Percentiles rank a stretch among this genome's conserved stretches.
Evolutionary conservation across 2,797 vertebrate genomes (phyloP).

Genomic region (Hemibagrus guttatus): DNA sequence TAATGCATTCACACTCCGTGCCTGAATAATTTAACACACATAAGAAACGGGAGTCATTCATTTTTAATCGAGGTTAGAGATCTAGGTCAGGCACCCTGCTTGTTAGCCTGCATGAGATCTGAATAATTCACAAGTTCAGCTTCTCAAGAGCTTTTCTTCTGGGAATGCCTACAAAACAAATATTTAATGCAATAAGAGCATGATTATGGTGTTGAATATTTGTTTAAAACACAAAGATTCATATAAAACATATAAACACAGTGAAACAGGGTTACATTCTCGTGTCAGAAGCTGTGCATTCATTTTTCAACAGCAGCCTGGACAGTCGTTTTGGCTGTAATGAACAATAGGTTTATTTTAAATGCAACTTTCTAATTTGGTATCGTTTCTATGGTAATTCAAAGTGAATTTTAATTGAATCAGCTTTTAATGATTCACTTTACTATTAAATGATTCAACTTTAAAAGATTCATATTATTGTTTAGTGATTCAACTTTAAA

Average conservation of each 20-base stretch:
- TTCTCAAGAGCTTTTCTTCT: constrained; percentile 30
- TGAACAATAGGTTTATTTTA: background rate
- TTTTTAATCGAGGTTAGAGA: constrained; percentile 61
- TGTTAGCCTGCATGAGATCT: constrained; percentile 53
- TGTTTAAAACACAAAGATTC: background rate
- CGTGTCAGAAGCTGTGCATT: background rate
- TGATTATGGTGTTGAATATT: background rate
- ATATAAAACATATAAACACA: too few species aligned
- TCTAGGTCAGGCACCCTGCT: constrained; percentile 57
- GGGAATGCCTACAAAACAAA: constrained; percentile 10
- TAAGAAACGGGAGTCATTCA: constrained; percentile 45
- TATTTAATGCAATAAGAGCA: background rate
- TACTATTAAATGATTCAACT: too few species aligned
- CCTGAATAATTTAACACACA: constrained; percentile 40
- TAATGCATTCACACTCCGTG: constrained; percentile 26
- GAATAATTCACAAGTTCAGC: constrained; percentile 52
- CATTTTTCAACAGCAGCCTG: background rate
- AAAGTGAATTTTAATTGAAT: background rate
- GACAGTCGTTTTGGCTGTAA: background rate
- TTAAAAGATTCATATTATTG: too few species aligned
- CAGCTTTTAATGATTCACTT: too few species aligned
- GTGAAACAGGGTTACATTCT: too few species aligned
- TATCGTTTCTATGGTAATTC: background rate
- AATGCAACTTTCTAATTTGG: background rate
- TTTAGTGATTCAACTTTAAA: too few species aligned